Base-by-base conservation (phyloP, 2,113 vertebrate species). In the Hippoglossus stenolepis region DNA sequence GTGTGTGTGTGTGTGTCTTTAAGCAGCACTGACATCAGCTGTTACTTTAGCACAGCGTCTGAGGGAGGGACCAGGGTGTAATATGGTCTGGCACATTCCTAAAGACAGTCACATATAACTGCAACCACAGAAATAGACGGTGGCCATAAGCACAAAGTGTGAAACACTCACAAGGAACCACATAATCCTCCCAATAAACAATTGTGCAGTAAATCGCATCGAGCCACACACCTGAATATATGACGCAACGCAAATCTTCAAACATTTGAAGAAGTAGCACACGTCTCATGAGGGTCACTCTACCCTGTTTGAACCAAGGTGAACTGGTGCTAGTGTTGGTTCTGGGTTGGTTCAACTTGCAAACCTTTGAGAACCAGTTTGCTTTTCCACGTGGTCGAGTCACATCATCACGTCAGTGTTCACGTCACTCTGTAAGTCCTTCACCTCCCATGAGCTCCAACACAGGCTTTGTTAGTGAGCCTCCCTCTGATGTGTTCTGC, bases 51-150 rank as follows among this genome's bases (percentile, higher is more conserved):
- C 77, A 85, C 80, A 35, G 90, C 67, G 82, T 92, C 92, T 92
- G 85, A 84, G 92, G 88, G 91, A 75, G 81, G 83, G 84, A 85
- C 79, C 83, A 85, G 88, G 80, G 77, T 89, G 90, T 91, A 90
- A 92, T 87, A 85, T 64, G 77, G 88, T 90, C 88, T 28, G 69
- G 59, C 74, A 83, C 84, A 89, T 93, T 91, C 88, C 90, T 85
- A 83, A 91, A 93, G 91, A 92, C 89, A 88, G 85, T 90, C 85
- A 86, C 83, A 92, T 84, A 92, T 90, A 91, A 83, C 83, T 87
- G 86, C 53, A 85, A 85, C 85, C 90, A 91, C 93, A 89, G 87
- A 93, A 93, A 93, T 93, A 93, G 93, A 92, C 69, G 11, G 82
- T 56, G 79, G 79, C 80, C 51, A 43, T 43, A 43, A 63, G 73